phyloP scores from a whole-genome alignment of 2,113 vertebrate genomes.

The Acinonyx jubatus region DNA sequence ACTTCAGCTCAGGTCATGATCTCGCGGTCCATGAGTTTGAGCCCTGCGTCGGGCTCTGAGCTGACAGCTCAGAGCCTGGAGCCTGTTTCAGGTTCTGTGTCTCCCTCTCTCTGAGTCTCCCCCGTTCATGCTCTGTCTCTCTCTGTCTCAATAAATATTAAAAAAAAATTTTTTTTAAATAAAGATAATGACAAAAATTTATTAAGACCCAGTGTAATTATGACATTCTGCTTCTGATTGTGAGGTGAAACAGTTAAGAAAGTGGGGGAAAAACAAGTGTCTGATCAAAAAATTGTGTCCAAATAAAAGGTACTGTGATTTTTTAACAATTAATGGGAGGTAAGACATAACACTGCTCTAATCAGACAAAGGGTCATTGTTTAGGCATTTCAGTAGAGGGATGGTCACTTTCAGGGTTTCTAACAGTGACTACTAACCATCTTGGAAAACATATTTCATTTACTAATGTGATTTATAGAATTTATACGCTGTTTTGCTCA shows the following conservation, averaged over 20 bases:
- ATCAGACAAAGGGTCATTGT: background rate
- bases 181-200: background rate
- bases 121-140: too few species aligned
- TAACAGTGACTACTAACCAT: background rate
- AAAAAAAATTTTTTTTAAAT: background rate
- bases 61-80: too few species aligned
- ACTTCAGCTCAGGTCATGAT: too few species aligned
- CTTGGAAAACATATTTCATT: background rate
- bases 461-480: background rate
- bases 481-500: background rate
- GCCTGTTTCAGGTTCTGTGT: too few species aligned
- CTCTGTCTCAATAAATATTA: too few species aligned
- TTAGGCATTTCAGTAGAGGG: background rate
- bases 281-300: background rate
- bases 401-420: background rate
- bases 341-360: background rate
- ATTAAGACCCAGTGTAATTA: background rate
- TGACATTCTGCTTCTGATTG: background rate
- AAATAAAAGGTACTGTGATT: background rate
- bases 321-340: background rate
- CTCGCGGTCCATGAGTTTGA: accelerated
- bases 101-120: too few species aligned
- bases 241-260: background rate
- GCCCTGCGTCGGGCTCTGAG: too few species aligned
- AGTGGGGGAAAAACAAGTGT: background rate